Conservation (phyloP, 2,113 vertebrate genomes). For the Mohoua ochrocephala region DNA sequence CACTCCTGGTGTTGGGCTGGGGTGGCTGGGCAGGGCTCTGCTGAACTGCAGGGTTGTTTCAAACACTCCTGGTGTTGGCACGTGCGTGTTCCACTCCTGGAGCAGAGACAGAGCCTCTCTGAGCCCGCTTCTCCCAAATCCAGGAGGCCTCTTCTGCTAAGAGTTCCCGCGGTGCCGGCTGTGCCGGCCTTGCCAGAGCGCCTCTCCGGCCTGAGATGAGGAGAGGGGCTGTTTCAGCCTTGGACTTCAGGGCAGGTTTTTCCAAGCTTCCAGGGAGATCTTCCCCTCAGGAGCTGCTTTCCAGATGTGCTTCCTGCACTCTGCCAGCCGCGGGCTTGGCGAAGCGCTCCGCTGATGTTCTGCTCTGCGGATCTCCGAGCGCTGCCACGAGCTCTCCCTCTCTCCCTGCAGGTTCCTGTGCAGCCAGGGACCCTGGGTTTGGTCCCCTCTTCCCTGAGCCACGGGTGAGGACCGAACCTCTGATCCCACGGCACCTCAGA, state of each 20-base stretch:
- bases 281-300: not conserved
- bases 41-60: too few relatives aligned
- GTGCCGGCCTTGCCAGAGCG: not conserved
- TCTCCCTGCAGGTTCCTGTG: not conserved
- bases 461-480: not conserved
- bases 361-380: not conserved
- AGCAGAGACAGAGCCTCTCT: too few relatives aligned
- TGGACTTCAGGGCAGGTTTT: not conserved
- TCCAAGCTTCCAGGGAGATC: not conserved
- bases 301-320: not conserved
- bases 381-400: not conserved
- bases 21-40: too few relatives aligned
- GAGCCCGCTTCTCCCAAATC: not conserved
- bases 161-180: not conserved
- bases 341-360: not conserved
- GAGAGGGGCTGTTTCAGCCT: not conserved
- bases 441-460: not conserved
- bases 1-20: too few relatives aligned
- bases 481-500: too few relatives aligned
- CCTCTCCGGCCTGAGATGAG: not conserved
- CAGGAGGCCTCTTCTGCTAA: not conserved
- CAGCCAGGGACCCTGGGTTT: not conserved
- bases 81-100: too few relatives aligned
- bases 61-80: too few relatives aligned
- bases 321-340: not conserved